phyloP scores from a whole-genome alignment of 2,113 vertebrate genomes.

The Scomber colias region DNA sequence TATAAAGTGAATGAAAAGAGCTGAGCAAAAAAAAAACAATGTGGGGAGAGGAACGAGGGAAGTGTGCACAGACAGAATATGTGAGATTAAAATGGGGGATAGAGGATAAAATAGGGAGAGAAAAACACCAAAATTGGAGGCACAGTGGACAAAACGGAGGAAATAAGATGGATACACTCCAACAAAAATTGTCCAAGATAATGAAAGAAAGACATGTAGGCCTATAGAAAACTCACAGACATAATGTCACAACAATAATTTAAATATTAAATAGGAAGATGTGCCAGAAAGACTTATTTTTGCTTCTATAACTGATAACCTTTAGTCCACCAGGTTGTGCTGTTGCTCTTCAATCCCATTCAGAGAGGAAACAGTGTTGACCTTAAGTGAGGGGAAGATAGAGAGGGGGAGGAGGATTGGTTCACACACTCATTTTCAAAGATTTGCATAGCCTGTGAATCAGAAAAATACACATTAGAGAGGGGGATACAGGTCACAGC shows the following conservation, averaged over 20 bases:
- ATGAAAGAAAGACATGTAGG: neutral
- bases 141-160: neutral
- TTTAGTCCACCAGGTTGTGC: slow-evolving; percentile 70
- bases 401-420: neutral
- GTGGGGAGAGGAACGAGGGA: neutral
- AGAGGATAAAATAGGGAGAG: neutral
- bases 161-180: neutral
- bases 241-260: neutral
- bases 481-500: slow-evolving; percentile 37
- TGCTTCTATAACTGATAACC: neutral
- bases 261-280: neutral
- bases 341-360: slow-evolving; percentile 67
- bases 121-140: neutral
- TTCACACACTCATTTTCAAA: slow-evolving; percentile 44
- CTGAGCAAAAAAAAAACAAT: neutral
- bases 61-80: neutral
- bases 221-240: neutral
- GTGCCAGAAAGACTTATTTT: neutral
- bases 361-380: neutral
- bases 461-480: slow-evolving; percentile 30
- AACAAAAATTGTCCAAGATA: neutral
- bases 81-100: neutral
- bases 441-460: slow-evolving; percentile 58
- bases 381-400: neutral
- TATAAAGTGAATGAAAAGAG: slow-evolving; percentile 6